Evolutionary conservation across 2,888 invertebrate genomes (phyloP), one percentile per base, ranked within the genome.

Genomic region (Pachliopta kotzebuea): DNA sequence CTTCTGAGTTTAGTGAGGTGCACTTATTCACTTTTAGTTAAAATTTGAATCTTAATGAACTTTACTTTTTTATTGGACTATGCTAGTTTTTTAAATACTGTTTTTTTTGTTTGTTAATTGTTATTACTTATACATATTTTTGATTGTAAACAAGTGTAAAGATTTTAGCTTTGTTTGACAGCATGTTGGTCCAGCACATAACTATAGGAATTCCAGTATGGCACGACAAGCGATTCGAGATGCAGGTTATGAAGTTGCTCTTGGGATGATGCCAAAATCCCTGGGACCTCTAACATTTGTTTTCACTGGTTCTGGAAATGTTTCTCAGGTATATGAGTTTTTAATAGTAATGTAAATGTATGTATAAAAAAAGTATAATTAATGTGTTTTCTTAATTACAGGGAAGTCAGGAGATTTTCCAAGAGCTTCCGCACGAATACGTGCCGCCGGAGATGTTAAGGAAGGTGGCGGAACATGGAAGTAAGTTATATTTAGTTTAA

Each of bases 131-230:
- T 26, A 6, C 6, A 26, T 26, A 26, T 26, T 26, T 26, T 26
- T 26, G 6, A 26, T 14, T 14, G 0, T 14, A 37, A 11, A 3
- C 37, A 37, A 37, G 14, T 2, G 14, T 11, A 17, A 14, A 37
- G 11, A 3, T 37, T 37, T 37, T 11, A 52, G 21, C 11, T 21
- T 21, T 52, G 1, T 52, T 21, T n/a, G 21, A 21, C 21, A 96
- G 96, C 98, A 99, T 80, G 97, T 99, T 70, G 99, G 98, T 0
- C 98, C 98, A 6, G 98, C 99, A 0, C 99, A 99, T 81, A 99
- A 99, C 86, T 99, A 99, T 87, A 94, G 99, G 45, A 98, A 97
- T 84, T 98, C 98, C 0, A 98, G 98, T 74, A 98, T 99, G 98
- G 99, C 99, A 0, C 94, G 97, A 29, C 99, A 99, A 85, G 98